Base-by-base conservation (phyloP, 2,113 vertebrate species). In the Embiotoca jacksoni region DNA sequence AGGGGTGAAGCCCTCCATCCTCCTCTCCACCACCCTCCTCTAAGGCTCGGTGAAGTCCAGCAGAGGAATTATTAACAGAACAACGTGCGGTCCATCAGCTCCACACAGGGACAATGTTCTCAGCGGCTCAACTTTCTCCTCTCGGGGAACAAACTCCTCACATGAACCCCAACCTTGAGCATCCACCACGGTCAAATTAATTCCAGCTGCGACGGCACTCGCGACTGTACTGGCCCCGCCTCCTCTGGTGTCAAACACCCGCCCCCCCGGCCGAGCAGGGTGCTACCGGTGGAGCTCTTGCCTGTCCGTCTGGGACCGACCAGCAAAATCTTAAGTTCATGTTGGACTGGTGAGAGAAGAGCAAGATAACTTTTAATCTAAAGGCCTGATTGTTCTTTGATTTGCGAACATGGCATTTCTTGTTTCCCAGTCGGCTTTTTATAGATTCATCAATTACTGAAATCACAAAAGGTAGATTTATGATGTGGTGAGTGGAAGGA, bases 1-100 rank as follows among this genome's bases (percentile, higher is more conserved):
- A 6, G 78, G 65, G 31, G 87, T 88, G 52, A 91, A 56, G 35
- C 89, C 46, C 67, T 89, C 89, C 88, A 90, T 88, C 44, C 84
- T 81, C 33, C 61, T 87, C 62, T 83, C 74, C 8, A 72, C 36
- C 0, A 41, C 75, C 44, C 50, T 83, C 79, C 30, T 61, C 59
- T 85, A 77, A 0, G 66, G 13, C 39, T 83, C 80, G 0, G 77
- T 85, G 65, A 81, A 83, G 56, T 87, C 86, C 73, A 85, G 56
- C 44, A 79, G 57, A 30, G 82, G 67, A 58, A 88, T 67, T n/a
- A 85, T 80, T 36, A 84, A 30, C 39, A 84, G 39, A 64, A 84
- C 14, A 14, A 60, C 58, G 37, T 89, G 80, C 67, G 82, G 82
- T 35, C 85, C 76, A 30, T 33, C 61, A 4, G 7, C 32, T 32